Evolutionary conservation across 2,113 vertebrate species (phyloP).

Genomic region (Nerophis lumbriciformis): DNA sequence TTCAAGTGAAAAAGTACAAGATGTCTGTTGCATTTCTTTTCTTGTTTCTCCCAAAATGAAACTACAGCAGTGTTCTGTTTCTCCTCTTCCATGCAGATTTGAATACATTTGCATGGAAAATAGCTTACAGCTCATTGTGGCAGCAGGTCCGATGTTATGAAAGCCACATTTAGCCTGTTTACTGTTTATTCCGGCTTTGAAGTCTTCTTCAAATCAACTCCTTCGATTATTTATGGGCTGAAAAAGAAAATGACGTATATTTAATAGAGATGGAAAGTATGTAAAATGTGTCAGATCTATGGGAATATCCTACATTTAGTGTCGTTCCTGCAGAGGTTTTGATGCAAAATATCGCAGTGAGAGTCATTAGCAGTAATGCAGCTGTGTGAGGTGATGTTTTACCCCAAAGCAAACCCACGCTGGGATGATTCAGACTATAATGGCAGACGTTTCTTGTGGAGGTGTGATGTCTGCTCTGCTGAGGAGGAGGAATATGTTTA

Average conservation of each 20-base stretch:
- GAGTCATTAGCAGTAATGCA: slow-evolving; percentile 46
- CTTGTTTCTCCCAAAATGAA: slow-evolving; percentile 2
- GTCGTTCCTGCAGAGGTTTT: slow-evolving; percentile 11
- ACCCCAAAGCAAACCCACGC: slow-evolving; percentile 36
- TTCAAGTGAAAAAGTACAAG: neutral
- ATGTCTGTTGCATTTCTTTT: slow-evolving; percentile 2
- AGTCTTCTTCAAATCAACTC: neutral
- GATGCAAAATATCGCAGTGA: slow-evolving; percentile 30
- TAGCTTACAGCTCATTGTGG: slow-evolving; percentile 1
- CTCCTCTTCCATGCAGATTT: neutral
- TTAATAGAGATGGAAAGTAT: neutral
- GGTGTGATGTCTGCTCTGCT: slow-evolving; percentile 39
- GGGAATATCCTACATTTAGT: neutral
- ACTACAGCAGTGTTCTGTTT: neutral
- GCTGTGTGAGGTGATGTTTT: slow-evolving; percentile 39
- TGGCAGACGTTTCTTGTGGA: slow-evolving; percentile 52
- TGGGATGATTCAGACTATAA: slow-evolving; percentile 39
- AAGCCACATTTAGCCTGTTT: slow-evolving; percentile 1
- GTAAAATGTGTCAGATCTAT: neutral
- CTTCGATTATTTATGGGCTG: neutral
- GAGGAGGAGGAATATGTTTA: slow-evolving; percentile 57
- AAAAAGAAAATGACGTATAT: too few species aligned
- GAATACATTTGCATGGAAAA: slow-evolving; percentile 4
- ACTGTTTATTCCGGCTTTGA: neutral
- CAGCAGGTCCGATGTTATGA: slow-evolving; percentile 1